Base-by-base conservation (phyloP, 2,888 invertebrate genomes). In the Andricus quercusramuli region DNA sequence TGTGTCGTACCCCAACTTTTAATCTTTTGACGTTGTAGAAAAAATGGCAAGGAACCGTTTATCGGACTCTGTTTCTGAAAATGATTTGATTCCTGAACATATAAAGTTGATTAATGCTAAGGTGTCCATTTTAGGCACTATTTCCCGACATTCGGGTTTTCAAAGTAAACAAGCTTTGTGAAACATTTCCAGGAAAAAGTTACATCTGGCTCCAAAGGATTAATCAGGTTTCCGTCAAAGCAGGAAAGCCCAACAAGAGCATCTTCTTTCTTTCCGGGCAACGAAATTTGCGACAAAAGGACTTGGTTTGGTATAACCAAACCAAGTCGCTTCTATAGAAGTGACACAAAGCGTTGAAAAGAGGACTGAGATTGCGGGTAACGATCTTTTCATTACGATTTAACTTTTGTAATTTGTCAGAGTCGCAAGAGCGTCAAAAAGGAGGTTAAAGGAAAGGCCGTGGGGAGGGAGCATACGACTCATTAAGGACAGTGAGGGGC, bases 391-490 rank as follows among this genome's bases (percentile, higher is more conserved):
- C 47, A 70, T 70, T 51, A 70, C 25, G 25, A 70, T 51, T 47
- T 51, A 70, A 70, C 68, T 70, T 70, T 70, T 51, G 68, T 29
- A 70, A 70, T 70, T 70, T 70, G 51, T 47, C 68, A 70, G 68
- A 70, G n/a, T 56, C n/a, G 68, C 47, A 44, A 51, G 47, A 47
- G 47, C 68, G 47, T 70, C 68, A 70, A 70, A 51, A 70, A 47
- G 47, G 68, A 47, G 22, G 47, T 47, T 25, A 20, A 47, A 70
- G 41, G 68, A 25, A 15, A 11, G 11, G 25, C 22, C 15, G 4
- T 29, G 9, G 17, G 3, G 25, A 20, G 37, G 22, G 25, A n/a
- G 37, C 51, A 70, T 44, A 25, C 29, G 29, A 47, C 47, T 70
- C 47, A 25, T 70, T 70, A 47, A 29, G 25, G 47, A 70, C 47